Evolutionary conservation across 1,140 invertebrate species (phyloP).

Genomic region (Ceratosolen fusciceps): DNA sequence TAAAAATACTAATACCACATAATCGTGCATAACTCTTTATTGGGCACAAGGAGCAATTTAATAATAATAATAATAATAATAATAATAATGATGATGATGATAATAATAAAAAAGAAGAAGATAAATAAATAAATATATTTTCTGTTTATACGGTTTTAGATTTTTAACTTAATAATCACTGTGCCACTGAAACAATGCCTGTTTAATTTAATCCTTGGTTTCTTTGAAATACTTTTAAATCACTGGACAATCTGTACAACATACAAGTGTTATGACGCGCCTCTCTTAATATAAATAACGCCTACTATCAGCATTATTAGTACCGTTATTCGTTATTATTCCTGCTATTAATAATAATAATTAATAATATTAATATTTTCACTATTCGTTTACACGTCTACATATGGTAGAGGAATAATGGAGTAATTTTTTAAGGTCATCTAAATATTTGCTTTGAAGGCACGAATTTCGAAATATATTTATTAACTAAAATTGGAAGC

Average conservation of each 20-base stretch:
- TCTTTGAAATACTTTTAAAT: conserved; percentile 10
- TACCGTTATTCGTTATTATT: conserved; percentile 28
- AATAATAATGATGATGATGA: too few species aligned
- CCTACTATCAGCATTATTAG: conserved; percentile 26
- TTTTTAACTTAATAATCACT: conserved; percentile 1
- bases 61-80: too few species aligned
- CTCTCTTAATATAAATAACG: not conserved
- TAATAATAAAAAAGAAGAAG: too few species aligned
- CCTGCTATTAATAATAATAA: too few species aligned
- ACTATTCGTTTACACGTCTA: not conserved
- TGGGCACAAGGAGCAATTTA: too few species aligned
- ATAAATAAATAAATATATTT: too few species aligned
- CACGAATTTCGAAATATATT: not conserved
- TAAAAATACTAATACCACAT: too few species aligned
- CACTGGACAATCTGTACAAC: conserved; percentile 6
- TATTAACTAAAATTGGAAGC: too few species aligned
- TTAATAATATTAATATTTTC: too few species aligned
- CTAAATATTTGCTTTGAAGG: conserved; percentile 19
- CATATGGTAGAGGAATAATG: not conserved
- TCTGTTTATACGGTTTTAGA: too few species aligned
- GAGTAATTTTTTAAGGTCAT: not conserved
- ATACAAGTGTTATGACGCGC: conserved; percentile 11
- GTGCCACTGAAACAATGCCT: conserved; percentile 17
- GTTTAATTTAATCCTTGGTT: not conserved
- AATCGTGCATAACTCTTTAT: conserved; percentile 33